Conservation (phyloP, 2,888 invertebrate species). For the Tiphia femorata region DNA sequence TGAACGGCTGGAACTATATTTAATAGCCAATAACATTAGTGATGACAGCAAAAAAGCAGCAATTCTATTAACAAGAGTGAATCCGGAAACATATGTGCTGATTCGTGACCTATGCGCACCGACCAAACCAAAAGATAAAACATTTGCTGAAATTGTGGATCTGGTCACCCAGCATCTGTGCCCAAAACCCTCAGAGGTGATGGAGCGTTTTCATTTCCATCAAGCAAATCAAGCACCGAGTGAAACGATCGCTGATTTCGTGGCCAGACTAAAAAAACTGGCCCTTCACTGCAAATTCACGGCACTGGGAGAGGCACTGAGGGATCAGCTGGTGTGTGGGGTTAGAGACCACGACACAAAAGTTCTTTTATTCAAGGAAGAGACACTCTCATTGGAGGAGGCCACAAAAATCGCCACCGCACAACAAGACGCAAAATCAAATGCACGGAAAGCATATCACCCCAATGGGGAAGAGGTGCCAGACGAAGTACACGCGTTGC, state of each 20-base stretch:
- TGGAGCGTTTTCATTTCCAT: slow-evolving; percentile 32
- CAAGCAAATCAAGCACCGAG: slow-evolving; percentile 18
- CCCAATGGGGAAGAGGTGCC: background rate
- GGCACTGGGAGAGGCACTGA: slow-evolving; percentile 19
- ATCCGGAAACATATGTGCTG: slow-evolving; percentile 22
- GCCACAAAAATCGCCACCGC: slow-evolving; percentile 13
- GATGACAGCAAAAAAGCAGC: too few relatives aligned
- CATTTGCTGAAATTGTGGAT: slow-evolving; percentile 23
- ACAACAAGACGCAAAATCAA: slow-evolving; percentile 16
- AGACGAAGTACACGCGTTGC: too few relatives aligned
- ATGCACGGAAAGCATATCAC: slow-evolving; percentile 1
- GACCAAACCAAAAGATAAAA: slow-evolving; percentile 14
- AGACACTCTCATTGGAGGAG: slow-evolving; percentile 12
- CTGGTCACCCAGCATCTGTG: slow-evolving; percentile 19
- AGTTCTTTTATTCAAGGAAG: slow-evolving; percentile 13
- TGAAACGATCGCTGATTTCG: slow-evolving; percentile 26
- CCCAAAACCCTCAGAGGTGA: slow-evolving; percentile 21
- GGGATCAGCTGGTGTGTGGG: slow-evolving; percentile 34
- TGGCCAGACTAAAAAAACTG: slow-evolving; percentile 22
- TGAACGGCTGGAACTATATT: slow-evolving; percentile 18
- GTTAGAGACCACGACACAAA: slow-evolving; percentile 18
- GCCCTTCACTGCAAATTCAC: slow-evolving; percentile 27
- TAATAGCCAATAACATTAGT: slow-evolving; percentile 16
- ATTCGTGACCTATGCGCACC: slow-evolving; percentile 24
- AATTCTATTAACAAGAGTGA: slow-evolving; percentile 23